phyloP scores from a whole-genome alignment of 1,140 invertebrate species.

The Drosophila punjabiensis region DNA sequence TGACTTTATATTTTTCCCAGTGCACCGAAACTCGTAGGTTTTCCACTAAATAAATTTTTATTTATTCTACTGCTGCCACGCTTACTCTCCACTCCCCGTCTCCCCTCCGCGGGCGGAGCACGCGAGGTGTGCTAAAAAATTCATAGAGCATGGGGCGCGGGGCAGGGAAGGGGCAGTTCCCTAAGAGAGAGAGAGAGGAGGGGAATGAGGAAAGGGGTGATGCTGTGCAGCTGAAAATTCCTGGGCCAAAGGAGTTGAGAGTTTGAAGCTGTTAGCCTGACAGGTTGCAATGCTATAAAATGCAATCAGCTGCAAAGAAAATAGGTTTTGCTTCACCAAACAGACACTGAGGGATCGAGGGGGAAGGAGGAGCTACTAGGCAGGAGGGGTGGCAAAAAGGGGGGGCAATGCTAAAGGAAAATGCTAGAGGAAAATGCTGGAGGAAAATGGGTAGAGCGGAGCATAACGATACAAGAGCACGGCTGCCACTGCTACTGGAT shows the following conservation, averaged over 20 bases:
- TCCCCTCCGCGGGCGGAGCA: constrained; percentile 9
- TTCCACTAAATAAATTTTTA: constrained; percentile 70
- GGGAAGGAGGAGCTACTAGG: neutral
- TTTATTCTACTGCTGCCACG: constrained; percentile 37
- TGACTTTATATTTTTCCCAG: neutral
- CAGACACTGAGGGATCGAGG: constrained; percentile 26
- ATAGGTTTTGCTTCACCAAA: constrained; percentile 71
- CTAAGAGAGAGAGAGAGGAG: neutral
- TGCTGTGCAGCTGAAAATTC: constrained; percentile 39
- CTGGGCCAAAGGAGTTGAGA: constrained; percentile 40
- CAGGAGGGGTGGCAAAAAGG: neutral
- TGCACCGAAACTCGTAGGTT: constrained; percentile 39
- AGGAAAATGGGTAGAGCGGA: constrained; percentile 7
- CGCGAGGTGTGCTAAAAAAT: constrained; percentile 68
- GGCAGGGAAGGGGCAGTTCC: too few species aligned
- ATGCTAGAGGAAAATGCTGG: neutral
- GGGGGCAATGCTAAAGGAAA: neutral
- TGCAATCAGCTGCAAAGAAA: constrained; percentile 82
- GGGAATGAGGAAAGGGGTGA: neutral
- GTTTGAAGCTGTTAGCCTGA: constrained; percentile 51
- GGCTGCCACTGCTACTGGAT: constrained; percentile 33
- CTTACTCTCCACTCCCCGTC: neutral
- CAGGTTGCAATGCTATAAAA: constrained; percentile 72
- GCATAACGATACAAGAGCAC: constrained; percentile 24
- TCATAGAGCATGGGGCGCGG: constrained; percentile 32